Evolutionary conservation across 2,888 invertebrate species (phyloP).

Genomic region (Drosophila histrio): DNA sequence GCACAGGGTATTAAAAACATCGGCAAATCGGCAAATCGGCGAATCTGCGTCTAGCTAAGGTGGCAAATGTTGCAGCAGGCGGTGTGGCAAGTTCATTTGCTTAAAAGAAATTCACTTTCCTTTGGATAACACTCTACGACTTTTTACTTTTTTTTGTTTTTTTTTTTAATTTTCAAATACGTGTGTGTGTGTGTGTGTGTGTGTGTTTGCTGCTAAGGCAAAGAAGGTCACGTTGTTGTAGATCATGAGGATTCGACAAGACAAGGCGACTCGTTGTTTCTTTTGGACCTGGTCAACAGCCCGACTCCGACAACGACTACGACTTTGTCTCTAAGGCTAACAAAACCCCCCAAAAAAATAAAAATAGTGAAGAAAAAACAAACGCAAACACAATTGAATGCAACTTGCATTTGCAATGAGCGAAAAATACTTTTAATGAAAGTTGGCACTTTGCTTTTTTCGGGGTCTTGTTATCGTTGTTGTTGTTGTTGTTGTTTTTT

Average conservation of each 20-base stretch:
- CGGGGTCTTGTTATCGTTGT: slow-evolving; percentile 13
- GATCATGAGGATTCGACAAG: slow-evolving; percentile 78
- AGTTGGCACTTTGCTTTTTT: slow-evolving; percentile 79
- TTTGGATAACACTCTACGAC: slow-evolving; percentile 46
- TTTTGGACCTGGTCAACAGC: slow-evolving; percentile 56
- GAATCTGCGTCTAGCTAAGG: slow-evolving; percentile 72
- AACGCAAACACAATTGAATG: slow-evolving; percentile 71
- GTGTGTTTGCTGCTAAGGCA: slow-evolving; percentile 55
- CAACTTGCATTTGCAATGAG: slow-evolving; percentile 74
- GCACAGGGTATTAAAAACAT: too few relatives aligned
- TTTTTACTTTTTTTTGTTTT: slow-evolving; percentile 48
- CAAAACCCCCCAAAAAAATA: slow-evolving; percentile 48
- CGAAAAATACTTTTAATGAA: slow-evolving; percentile 79
- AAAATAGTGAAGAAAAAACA: slow-evolving; percentile 19
- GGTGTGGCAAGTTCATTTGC: slow-evolving; percentile 75
- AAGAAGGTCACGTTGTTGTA: slow-evolving; percentile 75
- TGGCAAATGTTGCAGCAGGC: slow-evolving; percentile 43
- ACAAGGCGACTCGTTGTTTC: slow-evolving; percentile 20
- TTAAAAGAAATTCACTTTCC: slow-evolving; percentile 82
- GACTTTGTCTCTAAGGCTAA: slow-evolving; percentile 43
- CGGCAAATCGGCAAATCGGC: too few relatives aligned
- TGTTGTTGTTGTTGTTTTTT: slow-evolving; percentile 32
- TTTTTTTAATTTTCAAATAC: slow-evolving; percentile 7
- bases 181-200: slow-evolving; percentile 21
- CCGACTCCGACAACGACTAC: not conserved